Percentiles rank a stretch among this genome's conserved stretches.
These are phyloP conservation scores for Pterostichus niger DNA, from an alignment of 2,888 invertebrate genomes.

Conservation along the genomic window DNA sequence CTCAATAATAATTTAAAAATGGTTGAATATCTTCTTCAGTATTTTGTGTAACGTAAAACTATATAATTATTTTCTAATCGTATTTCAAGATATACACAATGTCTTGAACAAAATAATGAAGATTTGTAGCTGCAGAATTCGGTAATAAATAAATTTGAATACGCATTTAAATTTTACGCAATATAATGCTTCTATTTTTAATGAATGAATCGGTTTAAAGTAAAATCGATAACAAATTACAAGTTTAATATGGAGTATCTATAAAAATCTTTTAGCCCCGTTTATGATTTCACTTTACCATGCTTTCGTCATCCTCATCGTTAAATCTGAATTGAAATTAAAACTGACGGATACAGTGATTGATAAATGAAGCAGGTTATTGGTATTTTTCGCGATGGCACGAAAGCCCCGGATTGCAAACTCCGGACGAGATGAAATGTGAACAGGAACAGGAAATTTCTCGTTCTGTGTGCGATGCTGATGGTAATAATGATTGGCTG, in stretches of 20 bases:
- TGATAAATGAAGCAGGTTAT: slow-evolving; percentile 25
- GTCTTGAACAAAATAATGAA: no score
- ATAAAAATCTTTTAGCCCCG: background rate
- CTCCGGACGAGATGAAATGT: slow-evolving; percentile 18
- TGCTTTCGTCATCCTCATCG: no score
- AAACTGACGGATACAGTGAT: slow-evolving; percentile 33
- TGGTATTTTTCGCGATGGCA: slow-evolving; percentile 17
- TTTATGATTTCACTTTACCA: background rate
- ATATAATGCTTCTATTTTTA: no score
- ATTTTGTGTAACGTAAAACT: no score
- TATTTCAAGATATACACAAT: no score
- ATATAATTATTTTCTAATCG: no score
- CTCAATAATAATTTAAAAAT: no score
- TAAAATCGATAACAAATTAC: background rate
- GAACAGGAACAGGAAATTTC: slow-evolving; percentile 45
- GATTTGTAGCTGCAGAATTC: no score
- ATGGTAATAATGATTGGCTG: slow-evolving; percentile 47
- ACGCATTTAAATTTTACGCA: no score
- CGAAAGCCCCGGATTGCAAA: slow-evolving; percentile 16
- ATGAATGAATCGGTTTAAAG: background rate
- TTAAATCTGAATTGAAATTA: slow-evolving; percentile 9
- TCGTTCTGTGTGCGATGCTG: slow-evolving; percentile 31
- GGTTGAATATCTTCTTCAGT: no score
- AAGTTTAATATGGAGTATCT: background rate
- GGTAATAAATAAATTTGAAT: no score